Evolutionary conservation across 2,797 vertebrate species (phyloP).

Genomic region (Myotis myotis): DNA sequence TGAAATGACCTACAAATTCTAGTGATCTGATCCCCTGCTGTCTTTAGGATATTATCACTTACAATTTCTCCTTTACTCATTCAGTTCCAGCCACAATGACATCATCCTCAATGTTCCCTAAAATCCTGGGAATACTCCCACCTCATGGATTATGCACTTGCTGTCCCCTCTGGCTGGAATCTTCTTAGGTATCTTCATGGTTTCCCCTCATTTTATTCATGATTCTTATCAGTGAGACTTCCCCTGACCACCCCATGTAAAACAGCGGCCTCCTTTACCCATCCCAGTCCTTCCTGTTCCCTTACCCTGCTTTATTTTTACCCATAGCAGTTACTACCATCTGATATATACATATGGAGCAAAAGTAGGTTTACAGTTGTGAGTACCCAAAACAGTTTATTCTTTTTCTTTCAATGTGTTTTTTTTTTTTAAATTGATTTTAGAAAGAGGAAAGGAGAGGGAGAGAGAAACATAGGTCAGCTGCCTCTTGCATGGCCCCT

Average conservation of each 20-base stretch:
- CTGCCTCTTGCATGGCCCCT: background rate
- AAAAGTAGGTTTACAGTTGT: background rate
- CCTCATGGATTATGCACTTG: background rate
- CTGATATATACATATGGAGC: background rate
- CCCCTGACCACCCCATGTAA: background rate
- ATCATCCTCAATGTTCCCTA: background rate
- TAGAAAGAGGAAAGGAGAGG: background rate
- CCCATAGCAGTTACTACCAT: background rate
- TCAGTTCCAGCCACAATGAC: background rate
- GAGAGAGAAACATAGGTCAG: background rate
- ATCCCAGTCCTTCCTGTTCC: background rate
- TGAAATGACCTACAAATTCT: background rate
- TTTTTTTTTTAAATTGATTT: background rate
- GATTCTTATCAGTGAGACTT: background rate
- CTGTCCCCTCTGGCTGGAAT: background rate
- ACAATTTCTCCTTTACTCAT: background rate
- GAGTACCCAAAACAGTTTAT: background rate
- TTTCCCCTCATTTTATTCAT: background rate
- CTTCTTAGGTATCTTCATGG: background rate
- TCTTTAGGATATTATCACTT: background rate
- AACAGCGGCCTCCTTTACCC: background rate
- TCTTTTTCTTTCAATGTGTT: background rate
- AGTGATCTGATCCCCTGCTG: background rate
- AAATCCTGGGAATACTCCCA: background rate
- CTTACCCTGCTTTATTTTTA: background rate